Evolutionary conservation across 2,888 invertebrate genomes (phyloP), one percentile per base, ranked within the genome.

Genomic region (Anoncus sp.): DNA sequence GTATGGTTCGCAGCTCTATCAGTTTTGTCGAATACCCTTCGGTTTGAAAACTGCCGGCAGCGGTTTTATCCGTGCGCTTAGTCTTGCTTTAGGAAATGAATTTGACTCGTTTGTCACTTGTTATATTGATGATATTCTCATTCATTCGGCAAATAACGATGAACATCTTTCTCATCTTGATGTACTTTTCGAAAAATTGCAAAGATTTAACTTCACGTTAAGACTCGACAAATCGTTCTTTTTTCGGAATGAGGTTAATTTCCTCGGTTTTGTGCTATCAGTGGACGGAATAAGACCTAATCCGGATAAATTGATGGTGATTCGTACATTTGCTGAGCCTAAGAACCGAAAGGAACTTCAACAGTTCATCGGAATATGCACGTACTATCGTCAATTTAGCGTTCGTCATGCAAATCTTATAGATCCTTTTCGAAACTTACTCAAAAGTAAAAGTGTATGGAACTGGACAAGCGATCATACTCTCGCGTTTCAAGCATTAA

Each of bases 311-410:
- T 35, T 81, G 1, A 31, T 80, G 6, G 80, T 81, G 0, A 84
- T 87, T 9, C 12, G 43, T 24, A 72, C 83, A 6, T 86, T 84
- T 65, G 76, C 79, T n/a, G 53, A 40, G 3, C 85, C 85, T 0
- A 57, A 49, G 31, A 85, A 80, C 18, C 31, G 82, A 45, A 81
- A 81, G 62, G 79, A 86, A 20, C 55, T 87, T 2, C 74, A 84
- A 43, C 53, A 66, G 53, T 80, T 85, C 62, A 16, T 75, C 5
- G 71, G 78, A 3, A 2, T 75, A 1, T 79, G 79, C 35, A 76
- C 66, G 31, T 62, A 45, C n/a, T 62, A 62, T 31, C 45, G 62
- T 0, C 16, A 18, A 47, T 45, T 62, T 18, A 62, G 65, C 18
- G 3, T 45, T 0, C n/a, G 49, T 0, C 65, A 79, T 24, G 43